Conservation (phyloP, 2,888 invertebrate species). For the Elysia crispata region DNA sequence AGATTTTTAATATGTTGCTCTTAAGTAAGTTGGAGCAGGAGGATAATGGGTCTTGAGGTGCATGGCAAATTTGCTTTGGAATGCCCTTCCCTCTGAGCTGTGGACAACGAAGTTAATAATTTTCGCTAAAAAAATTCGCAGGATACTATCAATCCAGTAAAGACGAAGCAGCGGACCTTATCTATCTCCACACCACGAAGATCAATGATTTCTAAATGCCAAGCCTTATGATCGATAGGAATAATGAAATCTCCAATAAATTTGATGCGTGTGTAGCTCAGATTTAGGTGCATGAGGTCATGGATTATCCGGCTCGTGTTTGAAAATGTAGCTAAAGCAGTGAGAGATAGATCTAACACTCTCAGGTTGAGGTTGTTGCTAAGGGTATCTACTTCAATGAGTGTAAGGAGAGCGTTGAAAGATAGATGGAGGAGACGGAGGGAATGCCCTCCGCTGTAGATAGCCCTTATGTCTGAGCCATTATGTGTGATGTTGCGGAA, state of each 20-base stretch:
- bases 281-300: conserved; percentile 2
- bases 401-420: not conserved
- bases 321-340: not conserved
- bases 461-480: not conserved
- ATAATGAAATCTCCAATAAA: not conserved
- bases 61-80: not conserved
- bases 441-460: not conserved
- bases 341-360: not conserved
- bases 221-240: not conserved
- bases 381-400: not conserved
- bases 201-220: not conserved
- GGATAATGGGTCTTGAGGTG: conserved; percentile 34
- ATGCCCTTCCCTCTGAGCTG: conserved; percentile 30
- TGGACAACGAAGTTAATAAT: conserved; percentile 44
- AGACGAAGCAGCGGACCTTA: not conserved
- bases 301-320: not conserved
- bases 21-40: conserved; percentile 34
- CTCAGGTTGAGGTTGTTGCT: not conserved
- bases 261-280: conserved; percentile 12
- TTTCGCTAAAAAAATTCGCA: conserved; percentile 5
- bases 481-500: not conserved
- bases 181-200: conserved; percentile 9
- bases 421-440: not conserved
- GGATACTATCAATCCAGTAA: conserved; percentile 2
- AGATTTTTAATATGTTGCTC: conserved; percentile 49